Percentiles rank a stretch among this genome's conserved stretches.
These are phyloP conservation scores for Tiphia femorata DNA, from an alignment of 2,888 invertebrate species.

Conservation along the genomic window DNA sequence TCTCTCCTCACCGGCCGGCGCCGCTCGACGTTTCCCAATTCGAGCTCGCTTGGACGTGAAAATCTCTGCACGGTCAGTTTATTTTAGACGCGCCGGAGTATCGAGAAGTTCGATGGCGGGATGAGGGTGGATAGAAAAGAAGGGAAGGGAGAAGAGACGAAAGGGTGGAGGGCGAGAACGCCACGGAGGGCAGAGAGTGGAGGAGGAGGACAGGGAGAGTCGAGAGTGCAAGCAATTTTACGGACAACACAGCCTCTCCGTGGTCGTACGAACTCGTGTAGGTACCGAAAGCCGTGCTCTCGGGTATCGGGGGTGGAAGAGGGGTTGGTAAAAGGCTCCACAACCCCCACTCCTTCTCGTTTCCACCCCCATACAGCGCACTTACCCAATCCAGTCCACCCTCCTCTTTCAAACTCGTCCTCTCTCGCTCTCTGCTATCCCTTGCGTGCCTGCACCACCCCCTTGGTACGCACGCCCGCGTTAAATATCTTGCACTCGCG, in stretches of 20 bases:
- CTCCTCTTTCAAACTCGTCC: constrained; percentile 13
- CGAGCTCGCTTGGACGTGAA: constrained; percentile 42
- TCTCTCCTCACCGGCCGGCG: too few relatives aligned
- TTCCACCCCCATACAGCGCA: constrained; percentile 51
- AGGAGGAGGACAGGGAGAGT: constrained; percentile 1
- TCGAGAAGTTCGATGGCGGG: constrained; percentile 21
- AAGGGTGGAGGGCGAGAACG: constrained; percentile 5
- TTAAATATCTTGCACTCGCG: constrained; percentile 39
- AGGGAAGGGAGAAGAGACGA: not conserved
- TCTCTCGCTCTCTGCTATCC: constrained; percentile 10
- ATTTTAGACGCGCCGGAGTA: constrained; percentile 42
- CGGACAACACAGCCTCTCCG: constrained; percentile 50
- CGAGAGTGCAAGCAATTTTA: constrained; percentile 56
- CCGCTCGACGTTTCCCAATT: constrained; percentile 43
- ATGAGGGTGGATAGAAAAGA: constrained; percentile 17
- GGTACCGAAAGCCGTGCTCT: constrained; percentile 24
- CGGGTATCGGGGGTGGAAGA: constrained; percentile 43
- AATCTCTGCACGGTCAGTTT: constrained; percentile 51
- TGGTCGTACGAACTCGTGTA: constrained; percentile 32
- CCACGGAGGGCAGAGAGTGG: not conserved
- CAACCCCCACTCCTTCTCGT: too few relatives aligned
- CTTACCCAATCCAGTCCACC: constrained; percentile 48
- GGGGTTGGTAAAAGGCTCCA: constrained; percentile 56
- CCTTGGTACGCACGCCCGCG: constrained; percentile 22
- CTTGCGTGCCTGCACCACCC: constrained; percentile 16